A percentile compares a stretch with the other conserved stretches of the same genome.
Conservation (phyloP, 2,888 invertebrate genomes). For the Dorcus parallelipipedus region DNA sequence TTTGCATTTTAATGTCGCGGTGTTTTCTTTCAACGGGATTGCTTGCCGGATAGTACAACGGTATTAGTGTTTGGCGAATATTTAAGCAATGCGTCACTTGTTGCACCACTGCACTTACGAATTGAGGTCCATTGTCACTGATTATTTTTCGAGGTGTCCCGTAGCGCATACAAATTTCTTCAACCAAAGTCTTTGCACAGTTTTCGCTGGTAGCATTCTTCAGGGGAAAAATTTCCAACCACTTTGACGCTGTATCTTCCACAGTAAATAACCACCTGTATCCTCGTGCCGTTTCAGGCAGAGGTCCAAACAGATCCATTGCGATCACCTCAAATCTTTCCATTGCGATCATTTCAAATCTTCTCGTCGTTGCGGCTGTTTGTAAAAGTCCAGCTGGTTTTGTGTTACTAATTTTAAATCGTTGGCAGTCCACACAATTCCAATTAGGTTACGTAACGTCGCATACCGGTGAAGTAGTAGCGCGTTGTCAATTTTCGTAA, state of each 20-base stretch:
- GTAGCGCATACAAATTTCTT: slow-evolving; percentile 34
- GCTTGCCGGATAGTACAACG: slow-evolving; percentile 38
- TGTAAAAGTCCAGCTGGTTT: too few relatives aligned
- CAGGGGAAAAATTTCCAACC: slow-evolving; percentile 29
- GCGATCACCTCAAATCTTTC: too few relatives aligned
- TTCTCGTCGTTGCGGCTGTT: too few relatives aligned
- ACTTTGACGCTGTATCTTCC: slow-evolving; percentile 31
- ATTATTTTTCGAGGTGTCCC: slow-evolving; percentile 36
- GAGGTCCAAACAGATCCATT: too few relatives aligned
- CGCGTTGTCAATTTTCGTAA: too few relatives aligned
- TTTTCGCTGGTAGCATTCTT: slow-evolving; percentile 24
- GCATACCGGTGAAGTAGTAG: too few relatives aligned
- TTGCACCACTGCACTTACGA: slow-evolving; percentile 20
- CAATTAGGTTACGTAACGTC: too few relatives aligned
- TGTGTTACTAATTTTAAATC: too few relatives aligned
- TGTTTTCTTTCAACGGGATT: slow-evolving; percentile 38
- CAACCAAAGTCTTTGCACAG: too few relatives aligned
- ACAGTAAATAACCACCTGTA: slow-evolving; percentile 27
- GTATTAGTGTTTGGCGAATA: slow-evolving; percentile 19
- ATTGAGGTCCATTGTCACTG: slow-evolving; percentile 39
- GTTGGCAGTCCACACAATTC: too few relatives aligned
- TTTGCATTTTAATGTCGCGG: slow-evolving; percentile 32
- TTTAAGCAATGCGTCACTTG: slow-evolving; percentile 30
- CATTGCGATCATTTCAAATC: too few relatives aligned
- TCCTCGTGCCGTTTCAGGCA: too few relatives aligned